Evolutionary conservation across 1,140 invertebrate genomes (phyloP), one percentile per base, ranked within the genome.

Genomic region (Archegozetes longisetosus): DNA sequence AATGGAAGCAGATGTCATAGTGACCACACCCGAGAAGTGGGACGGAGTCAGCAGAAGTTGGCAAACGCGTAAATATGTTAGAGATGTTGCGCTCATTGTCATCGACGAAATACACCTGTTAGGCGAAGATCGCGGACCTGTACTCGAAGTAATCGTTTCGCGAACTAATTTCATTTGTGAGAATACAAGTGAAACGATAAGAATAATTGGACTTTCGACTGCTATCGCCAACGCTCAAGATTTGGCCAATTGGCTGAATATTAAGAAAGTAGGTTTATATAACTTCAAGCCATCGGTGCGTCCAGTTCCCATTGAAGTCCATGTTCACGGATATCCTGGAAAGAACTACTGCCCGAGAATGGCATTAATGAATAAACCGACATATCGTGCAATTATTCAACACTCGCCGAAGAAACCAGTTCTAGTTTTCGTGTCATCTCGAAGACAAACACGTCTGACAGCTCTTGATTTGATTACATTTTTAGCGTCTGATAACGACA

Each of bases 351-450:
- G 96, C 71, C 95, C 96, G 0, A 79, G 96, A 60, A 99, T 99
- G 96, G 88, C 93, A 40, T 89, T 92, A 0, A 99, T 99, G 96
- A 99, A 99, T 74, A 88, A 93, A 69, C 94, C 96, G n/a, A 86
- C 88, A 2, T 99, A 89, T 74, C 86, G 93, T 75, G 78, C 78
- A 75, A 68, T 57, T 47, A 59, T 53, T 27, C 27, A 65, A 56
- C 88, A 98, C 73, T 94, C 93, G 0, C 89, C 91, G 0, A 72
- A 75, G 6, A 82, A 96, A 68, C 95, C 96, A 0, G 80, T 86
- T 0, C 76, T 99, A 24, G 82, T 99, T 4, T 99, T 99, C 74
- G 96, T 98, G 0, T 95, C 95, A 1, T 97, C 92, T n/a, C 76
- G 95, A 50, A 76, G 96, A 64, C 96, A 99, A 77, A 99, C 95